Evolutionary conservation across 2,888 invertebrate species (phyloP).

Genomic region (Oscheius sp.): DNA sequence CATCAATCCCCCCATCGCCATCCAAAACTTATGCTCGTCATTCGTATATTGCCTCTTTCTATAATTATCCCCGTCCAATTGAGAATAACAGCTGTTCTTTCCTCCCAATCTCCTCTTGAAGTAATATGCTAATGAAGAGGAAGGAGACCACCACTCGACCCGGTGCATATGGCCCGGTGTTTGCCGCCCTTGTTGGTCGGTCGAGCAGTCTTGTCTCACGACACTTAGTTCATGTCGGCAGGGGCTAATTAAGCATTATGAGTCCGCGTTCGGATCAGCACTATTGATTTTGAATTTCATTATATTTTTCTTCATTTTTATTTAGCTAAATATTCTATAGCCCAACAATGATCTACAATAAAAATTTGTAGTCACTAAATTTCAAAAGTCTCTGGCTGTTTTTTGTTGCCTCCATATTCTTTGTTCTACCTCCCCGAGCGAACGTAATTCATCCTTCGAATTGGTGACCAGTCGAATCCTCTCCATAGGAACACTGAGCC

Average conservation of each 20-base stretch:
- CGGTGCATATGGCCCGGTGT: constrained; percentile 28
- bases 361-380: too few species aligned
- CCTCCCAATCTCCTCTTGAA: neutral
- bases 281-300: too few species aligned
- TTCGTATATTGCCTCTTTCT: neutral
- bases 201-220: constrained; percentile 6
- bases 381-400: neutral
- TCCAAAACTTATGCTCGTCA: constrained; percentile 8
- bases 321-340: too few species aligned
- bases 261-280: too few species aligned
- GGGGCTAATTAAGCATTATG: too few species aligned
- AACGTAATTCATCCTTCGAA: neutral
- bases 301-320: too few species aligned
- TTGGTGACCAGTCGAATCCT: neutral
- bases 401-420: neutral
- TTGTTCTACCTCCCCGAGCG: constrained; percentile 4
- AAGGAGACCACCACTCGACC: constrained; percentile 22
- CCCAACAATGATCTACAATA: too few species aligned
- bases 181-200: too few species aligned
- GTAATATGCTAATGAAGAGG: constrained; percentile 28
- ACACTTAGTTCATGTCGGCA: neutral
- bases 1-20: constrained; percentile 1
- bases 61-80: neutral
- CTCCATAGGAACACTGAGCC: constrained; percentile 14
- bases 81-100: neutral